Percentiles rank a stretch among this genome's conserved stretches.
These are phyloP conservation scores for Eurypyga helias DNA, from an alignment of 2,113 vertebrate species.

Conservation along the genomic window DNA sequence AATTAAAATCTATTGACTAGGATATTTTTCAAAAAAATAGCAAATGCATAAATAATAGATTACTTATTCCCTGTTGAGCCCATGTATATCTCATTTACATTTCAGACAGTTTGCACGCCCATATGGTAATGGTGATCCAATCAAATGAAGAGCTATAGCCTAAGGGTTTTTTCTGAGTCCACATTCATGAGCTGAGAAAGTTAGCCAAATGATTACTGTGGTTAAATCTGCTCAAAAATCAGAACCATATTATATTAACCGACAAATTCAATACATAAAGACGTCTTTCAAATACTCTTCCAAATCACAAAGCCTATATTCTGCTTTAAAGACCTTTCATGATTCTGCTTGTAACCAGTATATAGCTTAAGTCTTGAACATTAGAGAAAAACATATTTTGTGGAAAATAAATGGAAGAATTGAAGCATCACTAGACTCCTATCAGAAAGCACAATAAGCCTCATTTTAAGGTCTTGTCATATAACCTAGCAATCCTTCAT, in stretches of 20 bases:
- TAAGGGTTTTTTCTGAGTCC: not conserved
- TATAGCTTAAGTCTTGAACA: not conserved
- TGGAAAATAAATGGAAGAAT: not conserved
- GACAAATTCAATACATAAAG: not conserved
- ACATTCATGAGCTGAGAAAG: not conserved
- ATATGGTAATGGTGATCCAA: not conserved
- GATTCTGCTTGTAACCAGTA: not conserved
- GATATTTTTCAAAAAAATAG: not conserved
- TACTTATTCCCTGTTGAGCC: not conserved
- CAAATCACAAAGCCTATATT: not conserved
- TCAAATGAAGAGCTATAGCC: not conserved
- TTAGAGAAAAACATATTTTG: not conserved
- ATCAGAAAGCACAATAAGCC: not conserved
- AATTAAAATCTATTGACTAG: not conserved
- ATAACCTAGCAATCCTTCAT: not conserved
- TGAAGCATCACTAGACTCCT: not conserved
- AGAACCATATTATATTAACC: not conserved
- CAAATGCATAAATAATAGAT: not conserved
- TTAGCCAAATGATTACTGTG: not conserved
- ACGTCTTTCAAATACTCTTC: not conserved
- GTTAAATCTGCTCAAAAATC: constrained; percentile 28
- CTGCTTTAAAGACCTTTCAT: not conserved
- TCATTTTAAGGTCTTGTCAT: not conserved
- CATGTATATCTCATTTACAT: not conserved
- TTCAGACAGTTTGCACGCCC: not conserved